These are phyloP conservation scores for Catotricha subobsoleta DNA, from an alignment of 2,888 invertebrate genomes.

Conservation along the genomic window DNA sequence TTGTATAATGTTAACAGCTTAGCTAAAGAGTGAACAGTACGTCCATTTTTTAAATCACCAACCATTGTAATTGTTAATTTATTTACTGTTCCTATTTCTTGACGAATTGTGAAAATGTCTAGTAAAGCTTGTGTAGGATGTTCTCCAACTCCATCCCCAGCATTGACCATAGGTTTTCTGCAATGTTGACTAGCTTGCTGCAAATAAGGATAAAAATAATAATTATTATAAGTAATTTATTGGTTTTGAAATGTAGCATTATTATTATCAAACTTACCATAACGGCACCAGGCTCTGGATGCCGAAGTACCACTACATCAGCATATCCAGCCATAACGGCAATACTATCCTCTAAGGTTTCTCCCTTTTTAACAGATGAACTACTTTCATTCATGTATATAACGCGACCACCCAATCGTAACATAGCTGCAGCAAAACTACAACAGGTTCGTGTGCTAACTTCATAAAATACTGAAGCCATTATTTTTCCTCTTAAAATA, in stretches of 20 bases:
- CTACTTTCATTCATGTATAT: constrained; percentile 75
- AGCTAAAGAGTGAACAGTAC: constrained; percentile 95
- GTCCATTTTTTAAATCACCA: constrained; percentile 92
- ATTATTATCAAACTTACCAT: constrained; percentile 34
- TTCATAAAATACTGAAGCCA: constrained; percentile 96
- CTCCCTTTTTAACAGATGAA: constrained; percentile 93
- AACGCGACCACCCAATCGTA: constrained; percentile 83
- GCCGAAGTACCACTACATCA: constrained; percentile 85
- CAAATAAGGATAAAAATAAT: constrained; percentile 10
- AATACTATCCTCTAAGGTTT: constrained; percentile 78
- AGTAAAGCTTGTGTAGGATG: constrained; percentile 96
- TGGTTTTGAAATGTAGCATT: neutral
- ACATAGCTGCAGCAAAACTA: constrained; percentile 95
- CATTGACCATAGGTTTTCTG: constrained; percentile 88
- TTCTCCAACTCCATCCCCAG: constrained; percentile 93
- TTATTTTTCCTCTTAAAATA: constrained; percentile 75
- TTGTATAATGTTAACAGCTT: constrained; percentile 84
- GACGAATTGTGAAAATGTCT: constrained; percentile 94
- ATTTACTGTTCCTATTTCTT: constrained; percentile 97
- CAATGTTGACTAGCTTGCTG: constrained; percentile 68
- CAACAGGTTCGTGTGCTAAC: constrained; percentile 91
- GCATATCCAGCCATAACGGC: constrained; percentile 80
- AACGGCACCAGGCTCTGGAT: constrained; percentile 85
- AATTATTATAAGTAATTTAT: constrained; percentile 5
- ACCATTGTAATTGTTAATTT: constrained; percentile 95